Base-by-base conservation (phyloP, 2,888 invertebrate genomes). In the Plebejus anna region DNA sequence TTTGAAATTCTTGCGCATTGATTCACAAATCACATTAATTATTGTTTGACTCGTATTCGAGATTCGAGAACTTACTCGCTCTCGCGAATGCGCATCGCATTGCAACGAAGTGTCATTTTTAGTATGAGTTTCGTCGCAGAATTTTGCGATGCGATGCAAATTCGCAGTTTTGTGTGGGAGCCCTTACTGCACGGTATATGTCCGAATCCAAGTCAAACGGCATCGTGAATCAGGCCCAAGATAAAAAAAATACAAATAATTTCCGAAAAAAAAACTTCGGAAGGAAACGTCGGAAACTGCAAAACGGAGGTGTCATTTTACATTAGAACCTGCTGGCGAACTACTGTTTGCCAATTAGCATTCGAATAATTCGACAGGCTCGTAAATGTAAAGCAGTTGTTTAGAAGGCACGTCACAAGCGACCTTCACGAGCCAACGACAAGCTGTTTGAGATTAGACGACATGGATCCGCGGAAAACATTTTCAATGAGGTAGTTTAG, bases 331-430 rank as follows among this genome's bases (percentile, higher is more conserved):
- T 13, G 32, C 51, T 32, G 32, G 73, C 16, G 51, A 51, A 36
- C 11, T 73, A 73, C 73, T 73, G 51, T 72, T 72, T 72, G 55
- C 16, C 13, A 73, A 73, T 73, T 73, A 73, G 55, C 73, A 42
- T 73, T 72, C 4, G 28, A 28, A 72, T 51, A 51, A 72, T 72
- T 55, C 13, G 73, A 55, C 72, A 55, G 51, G 51, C 73, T 73
- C 73, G 55, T 73, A 73, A 55, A 73, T 73, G 32, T 55, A 32
- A 55, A 51, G 32, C 32, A 55, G 51, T 32, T 42, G 72, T 28
- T 72, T 55, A 73, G 28, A 16, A 73, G 73, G 28, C 32, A 55
- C 55, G 73, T 73, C 73, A 73, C 51, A 28, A 2, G 55, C 16
- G 73, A 32, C 73, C 73, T 73, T 73, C 73, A 9, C 9, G 22